Conservation (phyloP, 2,113 vertebrate species). For the Pontoporia blainvillei region DNA sequence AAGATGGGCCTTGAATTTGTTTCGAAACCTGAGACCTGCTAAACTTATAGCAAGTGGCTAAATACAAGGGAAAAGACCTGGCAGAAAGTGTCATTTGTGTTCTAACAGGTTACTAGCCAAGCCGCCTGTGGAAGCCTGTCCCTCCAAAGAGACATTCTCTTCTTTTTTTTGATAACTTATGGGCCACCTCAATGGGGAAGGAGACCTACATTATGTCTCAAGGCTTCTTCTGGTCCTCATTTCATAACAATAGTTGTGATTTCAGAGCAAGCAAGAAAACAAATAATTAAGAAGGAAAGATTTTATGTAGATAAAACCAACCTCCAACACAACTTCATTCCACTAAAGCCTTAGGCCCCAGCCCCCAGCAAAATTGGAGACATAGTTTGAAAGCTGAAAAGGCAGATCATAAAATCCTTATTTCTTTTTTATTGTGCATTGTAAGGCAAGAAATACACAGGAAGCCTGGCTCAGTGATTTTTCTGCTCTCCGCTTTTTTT, state of each 20-base stretch:
- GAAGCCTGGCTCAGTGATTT: background rate
- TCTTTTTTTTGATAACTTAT: background rate
- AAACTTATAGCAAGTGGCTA: background rate
- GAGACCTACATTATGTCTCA: background rate
- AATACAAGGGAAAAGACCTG: background rate
- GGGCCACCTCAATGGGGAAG: background rate
- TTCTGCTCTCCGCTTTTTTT: background rate
- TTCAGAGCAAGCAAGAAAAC: conserved; percentile 42
- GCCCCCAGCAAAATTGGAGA: background rate
- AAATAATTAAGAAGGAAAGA: conserved; percentile 35
- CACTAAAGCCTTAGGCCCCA: background rate
- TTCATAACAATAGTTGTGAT: conserved; percentile 4
- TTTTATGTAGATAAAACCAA: conserved; percentile 1
- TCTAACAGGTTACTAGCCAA: background rate
- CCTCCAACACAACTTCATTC: background rate
- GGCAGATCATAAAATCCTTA: conserved; percentile 2
- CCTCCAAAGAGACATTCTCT: background rate
- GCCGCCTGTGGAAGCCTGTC: background rate
- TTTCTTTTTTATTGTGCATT: conserved; percentile 42
- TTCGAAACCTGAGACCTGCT: background rate
- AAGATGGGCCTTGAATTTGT: background rate
- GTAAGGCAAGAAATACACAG: background rate
- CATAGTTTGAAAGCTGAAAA: conserved; percentile 34
- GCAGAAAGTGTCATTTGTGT: background rate
- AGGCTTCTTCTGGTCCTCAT: conserved; percentile 9